A percentile compares a stretch with the other conserved stretches of the same genome.
phyloP scores from a whole-genome alignment of 2,113 vertebrate species.

The Pitta sordida region DNA sequence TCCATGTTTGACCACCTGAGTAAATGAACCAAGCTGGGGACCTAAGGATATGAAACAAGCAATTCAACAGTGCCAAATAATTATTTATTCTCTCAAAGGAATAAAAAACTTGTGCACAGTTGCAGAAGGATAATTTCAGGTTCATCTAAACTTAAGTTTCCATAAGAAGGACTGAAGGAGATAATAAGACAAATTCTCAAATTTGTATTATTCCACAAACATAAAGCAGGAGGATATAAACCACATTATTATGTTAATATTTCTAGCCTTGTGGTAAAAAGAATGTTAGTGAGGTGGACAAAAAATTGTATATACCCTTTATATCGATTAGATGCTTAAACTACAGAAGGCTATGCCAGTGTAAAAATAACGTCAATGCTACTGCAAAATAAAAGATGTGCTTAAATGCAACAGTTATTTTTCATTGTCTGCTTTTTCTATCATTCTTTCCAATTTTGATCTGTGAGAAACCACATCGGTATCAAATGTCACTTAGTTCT shows the following conservation, averaged over 20 bases:
- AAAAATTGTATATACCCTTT: neutral
- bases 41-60: neutral
- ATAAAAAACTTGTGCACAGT: neutral
- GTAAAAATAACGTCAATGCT: neutral
- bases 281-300: neutral
- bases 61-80: neutral
- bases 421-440: slow-evolving; percentile 63
- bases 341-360: neutral
- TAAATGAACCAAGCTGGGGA: neutral
- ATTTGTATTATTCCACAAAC: neutral
- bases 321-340: neutral
- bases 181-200: neutral
- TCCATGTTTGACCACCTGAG: neutral
- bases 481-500: slow-evolving; percentile 87
- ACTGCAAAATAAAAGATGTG: neutral
- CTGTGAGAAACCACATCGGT: slow-evolving; percentile 75
- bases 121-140: neutral
- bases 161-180: neutral
- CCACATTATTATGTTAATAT: neutral
- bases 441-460: slow-evolving; percentile 70
- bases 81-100: neutral
- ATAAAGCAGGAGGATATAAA: neutral
- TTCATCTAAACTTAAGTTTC: neutral
- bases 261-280: neutral
- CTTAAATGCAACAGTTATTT: slow-evolving; percentile 53